These are phyloP conservation scores for Crenuchus spilurus DNA, from an alignment of 2,797 vertebrate species.

Conservation along the genomic window DNA sequence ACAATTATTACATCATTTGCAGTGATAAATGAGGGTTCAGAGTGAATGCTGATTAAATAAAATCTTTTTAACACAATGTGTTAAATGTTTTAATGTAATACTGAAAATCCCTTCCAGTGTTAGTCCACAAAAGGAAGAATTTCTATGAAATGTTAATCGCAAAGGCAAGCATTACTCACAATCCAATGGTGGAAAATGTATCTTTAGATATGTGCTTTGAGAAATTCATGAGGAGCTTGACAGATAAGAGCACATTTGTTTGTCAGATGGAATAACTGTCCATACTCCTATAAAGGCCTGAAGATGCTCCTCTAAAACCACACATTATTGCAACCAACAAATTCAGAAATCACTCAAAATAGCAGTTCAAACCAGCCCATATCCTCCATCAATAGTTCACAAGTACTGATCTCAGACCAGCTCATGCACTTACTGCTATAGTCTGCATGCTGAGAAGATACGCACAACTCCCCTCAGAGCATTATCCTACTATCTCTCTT, in stretches of 20 bases:
- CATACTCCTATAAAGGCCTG: conserved; percentile 12
- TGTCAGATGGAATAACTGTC: not conserved
- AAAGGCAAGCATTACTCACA: conserved; percentile 10
- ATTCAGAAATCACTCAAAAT: not conserved
- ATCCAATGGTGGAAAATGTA: not conserved
- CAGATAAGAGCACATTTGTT: not conserved
- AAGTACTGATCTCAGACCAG: conserved; percentile 21
- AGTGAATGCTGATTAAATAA: conserved; percentile 2
- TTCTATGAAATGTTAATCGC: not conserved
- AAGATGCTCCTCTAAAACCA: conserved; percentile 5
- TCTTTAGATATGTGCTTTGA: conserved; percentile 12
- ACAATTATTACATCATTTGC: no score
- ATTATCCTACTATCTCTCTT: conserved; percentile 30
- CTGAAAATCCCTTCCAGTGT: not conserved
- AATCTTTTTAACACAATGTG: not conserved
- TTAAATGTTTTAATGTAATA: conserved; percentile 19
- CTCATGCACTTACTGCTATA: not conserved
- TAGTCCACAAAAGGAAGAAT: conserved; percentile 3
- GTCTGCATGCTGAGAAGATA: not conserved
- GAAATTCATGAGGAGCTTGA: not conserved
- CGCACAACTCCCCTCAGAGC: not conserved
- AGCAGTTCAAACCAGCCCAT: not conserved
- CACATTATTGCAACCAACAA: conserved; percentile 14
- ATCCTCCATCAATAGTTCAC: conserved; percentile 8
- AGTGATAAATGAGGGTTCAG: not conserved